Evolutionary conservation across 2,113 vertebrate genomes (phyloP).

Genomic region (Calcarius ornatus): DNA sequence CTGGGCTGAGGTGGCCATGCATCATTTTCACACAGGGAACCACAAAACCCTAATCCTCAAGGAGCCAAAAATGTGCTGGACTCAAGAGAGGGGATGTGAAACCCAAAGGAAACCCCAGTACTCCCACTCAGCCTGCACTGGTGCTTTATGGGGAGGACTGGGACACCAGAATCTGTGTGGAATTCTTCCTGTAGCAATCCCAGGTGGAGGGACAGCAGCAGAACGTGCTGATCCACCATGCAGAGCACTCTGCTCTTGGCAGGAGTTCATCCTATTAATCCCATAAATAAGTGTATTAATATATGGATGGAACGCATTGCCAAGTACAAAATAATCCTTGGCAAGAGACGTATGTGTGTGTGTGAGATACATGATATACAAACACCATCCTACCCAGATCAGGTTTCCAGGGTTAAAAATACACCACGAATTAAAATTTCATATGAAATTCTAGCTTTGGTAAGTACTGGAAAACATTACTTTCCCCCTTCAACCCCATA

Average conservation of each 20-base stretch:
- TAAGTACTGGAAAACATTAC: conserved; percentile 24
- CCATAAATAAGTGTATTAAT: not conserved
- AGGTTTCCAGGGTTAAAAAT: conserved; percentile 3
- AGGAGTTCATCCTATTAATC: not conserved
- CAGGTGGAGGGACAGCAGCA: not conserved
- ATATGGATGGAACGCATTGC: not conserved
- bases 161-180: not conserved
- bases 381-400: not conserved
- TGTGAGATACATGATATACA: not conserved
- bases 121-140: not conserved
- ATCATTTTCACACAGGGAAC: not conserved
- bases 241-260: not conserved
- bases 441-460: conserved; percentile 6
- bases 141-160: not conserved
- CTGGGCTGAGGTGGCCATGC: not conserved
- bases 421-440: conserved; percentile 3
- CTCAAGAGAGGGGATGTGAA: not conserved
- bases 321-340: not conserved
- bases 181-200: not conserved
- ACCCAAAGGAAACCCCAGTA: not conserved
- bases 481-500: not conserved
- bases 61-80: not conserved
- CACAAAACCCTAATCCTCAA: not conserved
- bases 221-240: not conserved
- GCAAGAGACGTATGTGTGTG: not conserved